Evolutionary conservation across 2,797 vertebrate species (phyloP).

Genomic region (Kryptopterus vitreolus): DNA sequence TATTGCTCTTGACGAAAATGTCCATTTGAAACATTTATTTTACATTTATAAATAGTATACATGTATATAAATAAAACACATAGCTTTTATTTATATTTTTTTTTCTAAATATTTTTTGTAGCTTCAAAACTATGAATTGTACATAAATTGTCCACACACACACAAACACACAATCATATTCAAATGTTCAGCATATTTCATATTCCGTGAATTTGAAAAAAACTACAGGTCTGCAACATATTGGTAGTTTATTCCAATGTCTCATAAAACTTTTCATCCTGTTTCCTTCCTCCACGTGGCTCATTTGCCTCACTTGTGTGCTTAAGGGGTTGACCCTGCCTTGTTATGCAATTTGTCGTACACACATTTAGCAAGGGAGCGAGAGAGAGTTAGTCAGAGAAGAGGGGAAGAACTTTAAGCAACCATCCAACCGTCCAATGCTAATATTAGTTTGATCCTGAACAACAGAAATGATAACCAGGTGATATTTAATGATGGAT

Average conservation of each 20-base stretch:
- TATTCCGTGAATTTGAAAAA: background rate
- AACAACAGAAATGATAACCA: background rate
- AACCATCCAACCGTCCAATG: background rate
- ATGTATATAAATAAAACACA: no score
- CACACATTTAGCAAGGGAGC: background rate
- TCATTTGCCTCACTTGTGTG: constrained; percentile 9
- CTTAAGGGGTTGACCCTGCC: background rate
- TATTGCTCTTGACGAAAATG: background rate
- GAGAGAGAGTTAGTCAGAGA: constrained; percentile 11
- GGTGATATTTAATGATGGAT: background rate
- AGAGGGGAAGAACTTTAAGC: background rate
- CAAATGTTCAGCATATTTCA: no score
- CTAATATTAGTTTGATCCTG: background rate
- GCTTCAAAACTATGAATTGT: background rate
- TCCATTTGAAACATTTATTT: background rate
- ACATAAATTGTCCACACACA: no score
- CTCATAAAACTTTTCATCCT: constrained; percentile 5
- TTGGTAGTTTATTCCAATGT: background rate
- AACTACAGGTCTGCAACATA: background rate
- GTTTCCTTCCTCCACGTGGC: constrained; percentile 10
- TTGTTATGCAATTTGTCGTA: constrained; percentile 17
- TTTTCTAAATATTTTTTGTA: background rate
- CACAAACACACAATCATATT: no score
- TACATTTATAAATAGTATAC: no score
- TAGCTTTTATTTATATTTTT: no score